Conservation (phyloP, 2,113 vertebrate species). For the Bubalus kerabau region DNA sequence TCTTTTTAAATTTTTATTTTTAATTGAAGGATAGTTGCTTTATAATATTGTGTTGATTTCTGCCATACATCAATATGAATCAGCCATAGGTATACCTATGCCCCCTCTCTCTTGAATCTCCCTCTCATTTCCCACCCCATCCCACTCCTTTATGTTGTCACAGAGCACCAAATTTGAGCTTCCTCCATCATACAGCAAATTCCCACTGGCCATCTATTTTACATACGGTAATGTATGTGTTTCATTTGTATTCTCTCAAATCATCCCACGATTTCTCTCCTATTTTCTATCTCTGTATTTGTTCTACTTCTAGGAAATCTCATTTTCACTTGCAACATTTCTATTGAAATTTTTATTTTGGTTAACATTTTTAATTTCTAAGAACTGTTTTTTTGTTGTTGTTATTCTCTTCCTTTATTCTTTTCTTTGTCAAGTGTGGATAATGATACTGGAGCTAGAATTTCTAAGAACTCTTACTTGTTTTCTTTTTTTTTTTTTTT, state of each 20-base stretch:
- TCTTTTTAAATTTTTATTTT: not conserved
- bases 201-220: not conserved
- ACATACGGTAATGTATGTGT: not conserved
- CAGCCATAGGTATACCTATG: not conserved
- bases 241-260: not conserved
- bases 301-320: not conserved
- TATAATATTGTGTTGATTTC: not conserved
- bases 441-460: not conserved
- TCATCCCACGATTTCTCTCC: not conserved
- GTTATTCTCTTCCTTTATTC: not conserved
- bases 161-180: not conserved
- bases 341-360: not conserved
- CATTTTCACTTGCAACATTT: not conserved
- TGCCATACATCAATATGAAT: not conserved
- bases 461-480: not conserved
- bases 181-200: not conserved
- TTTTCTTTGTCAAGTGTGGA: not conserved
- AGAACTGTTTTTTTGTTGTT: not conserved
- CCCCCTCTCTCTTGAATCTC: not conserved
- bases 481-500: not conserved
- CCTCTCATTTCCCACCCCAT: not conserved
- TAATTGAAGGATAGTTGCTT: not conserved
- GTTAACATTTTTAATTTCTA: not conserved
- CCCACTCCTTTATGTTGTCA: not conserved
- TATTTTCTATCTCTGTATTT: not conserved